These are phyloP conservation scores for Salvelinus namaycush DNA, from an alignment of 2,113 vertebrate species.

Conservation along the genomic window DNA sequence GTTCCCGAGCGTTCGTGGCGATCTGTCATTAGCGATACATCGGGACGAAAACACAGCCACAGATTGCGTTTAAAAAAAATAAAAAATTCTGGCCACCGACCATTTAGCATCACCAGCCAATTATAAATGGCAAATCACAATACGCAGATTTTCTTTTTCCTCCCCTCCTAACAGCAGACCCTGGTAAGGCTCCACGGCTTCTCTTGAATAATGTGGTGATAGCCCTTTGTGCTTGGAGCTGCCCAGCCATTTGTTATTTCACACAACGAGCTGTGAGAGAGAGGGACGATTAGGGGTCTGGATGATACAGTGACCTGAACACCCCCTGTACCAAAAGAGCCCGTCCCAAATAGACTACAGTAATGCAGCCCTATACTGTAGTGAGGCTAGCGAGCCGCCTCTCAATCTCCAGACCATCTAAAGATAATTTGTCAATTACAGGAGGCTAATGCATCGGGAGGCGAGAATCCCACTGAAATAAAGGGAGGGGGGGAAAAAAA, in stretches of 20 bases:
- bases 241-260: conserved; percentile 58
- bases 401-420: conserved; percentile 45
- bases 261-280: conserved; percentile 43
- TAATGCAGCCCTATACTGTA: not conserved
- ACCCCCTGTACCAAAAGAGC: not conserved
- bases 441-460: conserved; percentile 58
- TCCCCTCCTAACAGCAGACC: conserved; percentile 46
- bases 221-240: conserved; percentile 68
- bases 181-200: conserved; percentile 68
- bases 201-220: conserved; percentile 70
- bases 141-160: conserved; percentile 39
- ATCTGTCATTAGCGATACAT: conserved; percentile 74
- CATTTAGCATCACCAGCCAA: conserved; percentile 70
- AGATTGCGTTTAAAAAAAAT: conserved; percentile 69
- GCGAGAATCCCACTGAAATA: conserved; percentile 53
- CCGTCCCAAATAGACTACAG: not conserved
- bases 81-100: conserved; percentile 56
- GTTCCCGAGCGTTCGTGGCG: conserved; percentile 25
- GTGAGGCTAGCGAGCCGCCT: not conserved
- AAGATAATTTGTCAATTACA: conserved; percentile 62
- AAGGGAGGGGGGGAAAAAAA: conserved; percentile 21
- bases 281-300: not conserved
- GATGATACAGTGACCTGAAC: not conserved
- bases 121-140: conserved; percentile 75
- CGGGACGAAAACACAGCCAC: conserved; percentile 67